Conservation (phyloP, 2,797 vertebrate species). For the Enteromius afrohamiltoni region DNA sequence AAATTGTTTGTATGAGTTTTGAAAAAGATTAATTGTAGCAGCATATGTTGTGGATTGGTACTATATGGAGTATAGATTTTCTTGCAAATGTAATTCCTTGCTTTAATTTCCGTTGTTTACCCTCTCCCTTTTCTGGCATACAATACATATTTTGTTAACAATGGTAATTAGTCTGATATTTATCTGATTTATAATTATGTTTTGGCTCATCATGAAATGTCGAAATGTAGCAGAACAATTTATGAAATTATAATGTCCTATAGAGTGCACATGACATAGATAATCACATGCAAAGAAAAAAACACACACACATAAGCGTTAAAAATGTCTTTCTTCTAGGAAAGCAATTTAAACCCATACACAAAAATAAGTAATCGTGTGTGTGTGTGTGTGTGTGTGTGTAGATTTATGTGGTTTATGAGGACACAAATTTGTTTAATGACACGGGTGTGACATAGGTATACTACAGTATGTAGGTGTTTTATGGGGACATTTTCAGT, state of each 20-base stretch:
- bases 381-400: not conserved
- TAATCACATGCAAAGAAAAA: not conserved
- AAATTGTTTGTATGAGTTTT: not conserved
- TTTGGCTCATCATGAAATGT: constrained; percentile 46
- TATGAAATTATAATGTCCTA: constrained; percentile 19
- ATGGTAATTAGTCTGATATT: constrained; percentile 52
- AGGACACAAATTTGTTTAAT: no score
- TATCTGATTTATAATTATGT: constrained; percentile 51
- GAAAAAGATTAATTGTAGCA: not conserved
- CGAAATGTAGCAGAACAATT: constrained; percentile 1
- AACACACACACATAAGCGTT: not conserved
- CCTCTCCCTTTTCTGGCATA: not conserved
- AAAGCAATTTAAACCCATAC: not conserved
- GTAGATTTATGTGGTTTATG: not conserved
- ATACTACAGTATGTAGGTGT: no score
- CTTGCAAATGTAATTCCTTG: not conserved
- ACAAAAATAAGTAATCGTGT: not conserved
- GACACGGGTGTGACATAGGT: no score
- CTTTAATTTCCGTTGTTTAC: not conserved
- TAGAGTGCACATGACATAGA: not conserved
- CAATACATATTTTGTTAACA: constrained; percentile 1
- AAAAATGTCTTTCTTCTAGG: not conserved
- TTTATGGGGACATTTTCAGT: no score
- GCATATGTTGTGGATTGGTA: no score
- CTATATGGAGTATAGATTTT: not conserved